phyloP scores from a whole-genome alignment of 2,113 vertebrate genomes.

The Cryptomyrus ogoouensis region DNA sequence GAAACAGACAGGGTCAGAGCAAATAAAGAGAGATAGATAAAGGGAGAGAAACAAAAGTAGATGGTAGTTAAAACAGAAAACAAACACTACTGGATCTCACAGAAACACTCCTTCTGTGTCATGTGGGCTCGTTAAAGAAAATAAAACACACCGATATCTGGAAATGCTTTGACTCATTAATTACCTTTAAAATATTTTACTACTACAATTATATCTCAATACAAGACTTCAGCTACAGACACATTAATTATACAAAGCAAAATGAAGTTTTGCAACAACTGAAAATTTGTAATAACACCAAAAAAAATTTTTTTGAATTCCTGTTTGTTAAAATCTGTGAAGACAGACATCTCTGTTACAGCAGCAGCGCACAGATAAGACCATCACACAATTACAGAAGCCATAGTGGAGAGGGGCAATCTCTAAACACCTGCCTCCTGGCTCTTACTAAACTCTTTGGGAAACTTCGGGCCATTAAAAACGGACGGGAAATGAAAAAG shows the following conservation, averaged over 20 bases:
- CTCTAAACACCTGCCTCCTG: neutral
- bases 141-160: neutral
- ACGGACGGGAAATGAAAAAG: neutral
- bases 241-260: neutral
- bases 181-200: neutral
- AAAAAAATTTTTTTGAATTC: too few relatives aligned
- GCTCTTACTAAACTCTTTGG: neutral
- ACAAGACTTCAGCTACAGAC: neutral
- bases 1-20: constrained; percentile 46
- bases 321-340: neutral
- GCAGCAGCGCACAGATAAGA: neutral
- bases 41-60: constrained; percentile 37
- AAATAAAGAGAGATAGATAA: constrained; percentile 41
- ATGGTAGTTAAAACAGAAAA: constrained; percentile 46
- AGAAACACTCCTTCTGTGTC: neutral
- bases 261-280: neutral
- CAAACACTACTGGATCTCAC: constrained; percentile 15
- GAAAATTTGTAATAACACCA: neutral
- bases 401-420: neutral
- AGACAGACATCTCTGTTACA: neutral
- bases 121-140: neutral
- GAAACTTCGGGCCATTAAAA: neutral
- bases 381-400: neutral
- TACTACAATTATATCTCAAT: neutral
- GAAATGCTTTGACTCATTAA: neutral